phyloP scores from a whole-genome alignment of 2,113 vertebrate species.

The Emydocephalus ijimae region DNA sequence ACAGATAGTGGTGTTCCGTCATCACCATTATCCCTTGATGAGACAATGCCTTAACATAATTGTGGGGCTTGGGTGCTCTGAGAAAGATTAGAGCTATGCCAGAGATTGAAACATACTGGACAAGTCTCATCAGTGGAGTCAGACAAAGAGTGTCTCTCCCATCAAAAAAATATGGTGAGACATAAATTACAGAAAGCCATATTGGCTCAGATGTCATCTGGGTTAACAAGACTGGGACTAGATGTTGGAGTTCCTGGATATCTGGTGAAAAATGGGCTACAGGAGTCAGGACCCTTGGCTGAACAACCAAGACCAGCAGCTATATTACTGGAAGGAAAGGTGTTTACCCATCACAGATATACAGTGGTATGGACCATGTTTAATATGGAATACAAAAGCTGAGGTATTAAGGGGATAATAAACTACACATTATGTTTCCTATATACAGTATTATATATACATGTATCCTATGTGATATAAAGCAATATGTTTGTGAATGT shows the following conservation, averaged over 20 bases:
- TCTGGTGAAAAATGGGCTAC: neutral
- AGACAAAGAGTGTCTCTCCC: neutral
- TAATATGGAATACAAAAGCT: too few species aligned
- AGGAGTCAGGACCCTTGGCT: neutral
- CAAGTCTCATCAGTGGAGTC: neutral
- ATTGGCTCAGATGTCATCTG: fast-evolving
- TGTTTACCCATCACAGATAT: neutral
- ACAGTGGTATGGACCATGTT: neutral
- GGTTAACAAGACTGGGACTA: neutral
- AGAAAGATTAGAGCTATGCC: too few species aligned
- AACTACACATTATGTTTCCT: too few species aligned
- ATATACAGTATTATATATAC: too few species aligned
- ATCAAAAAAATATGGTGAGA: neutral
- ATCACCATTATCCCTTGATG: neutral
- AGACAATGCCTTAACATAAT: neutral
- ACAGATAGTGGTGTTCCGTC: neutral
- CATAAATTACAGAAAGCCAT: neutral
- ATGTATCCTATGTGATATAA: too few species aligned
- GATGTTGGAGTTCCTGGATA: neutral
- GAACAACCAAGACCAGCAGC: neutral
- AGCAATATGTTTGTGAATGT: too few species aligned
- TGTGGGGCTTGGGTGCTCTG: neutral
- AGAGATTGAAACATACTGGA: neutral
- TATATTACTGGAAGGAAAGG: neutral
- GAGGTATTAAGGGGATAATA: too few species aligned